phyloP scores from a whole-genome alignment of 2,888 invertebrate genomes.

The Drosophila colorata region DNA sequence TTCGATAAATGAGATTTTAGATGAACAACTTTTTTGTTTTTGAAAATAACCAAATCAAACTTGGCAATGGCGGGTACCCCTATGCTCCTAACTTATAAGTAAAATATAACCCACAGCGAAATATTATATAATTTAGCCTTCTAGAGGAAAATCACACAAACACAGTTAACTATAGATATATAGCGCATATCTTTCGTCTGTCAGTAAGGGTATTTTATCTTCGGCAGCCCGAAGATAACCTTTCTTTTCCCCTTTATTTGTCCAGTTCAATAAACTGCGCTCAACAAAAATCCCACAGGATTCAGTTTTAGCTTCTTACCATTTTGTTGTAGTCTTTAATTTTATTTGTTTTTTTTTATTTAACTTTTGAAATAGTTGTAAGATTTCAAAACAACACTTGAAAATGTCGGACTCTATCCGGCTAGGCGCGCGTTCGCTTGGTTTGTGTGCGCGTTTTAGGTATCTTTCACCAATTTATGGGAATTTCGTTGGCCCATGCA shows the following conservation, averaged over 20 bases:
- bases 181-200: too few relatives aligned
- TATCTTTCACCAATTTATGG: slow-evolving; percentile 82
- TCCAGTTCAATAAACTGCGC: slow-evolving; percentile 2
- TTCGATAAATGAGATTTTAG: too few relatives aligned
- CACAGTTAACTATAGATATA: too few relatives aligned
- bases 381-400: slow-evolving; percentile 34
- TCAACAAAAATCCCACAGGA: not conserved
- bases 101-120: too few relatives aligned
- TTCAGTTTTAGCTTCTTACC: slow-evolving; percentile 41
- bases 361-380: slow-evolving; percentile 8
- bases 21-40: too few relatives aligned
- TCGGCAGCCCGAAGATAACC: too few relatives aligned
- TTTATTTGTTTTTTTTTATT: not conserved
- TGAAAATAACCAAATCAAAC: too few relatives aligned
- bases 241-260: not conserved
- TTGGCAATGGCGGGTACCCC: too few relatives aligned
- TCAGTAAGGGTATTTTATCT: too few relatives aligned
- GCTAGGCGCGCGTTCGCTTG: slow-evolving; percentile 62
- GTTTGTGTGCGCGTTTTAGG: slow-evolving; percentile 67
- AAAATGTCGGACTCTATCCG: slow-evolving; percentile 40
- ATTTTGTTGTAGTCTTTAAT: slow-evolving; percentile 29
- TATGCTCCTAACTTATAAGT: too few relatives aligned
- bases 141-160: too few relatives aligned
- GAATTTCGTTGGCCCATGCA: slow-evolving; percentile 75
- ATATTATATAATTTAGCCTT: not conserved